A percentile compares a stretch with the other conserved stretches of the same genome.
phyloP scores from a whole-genome alignment of 2,888 invertebrate species.

The Apamea crenata region DNA sequence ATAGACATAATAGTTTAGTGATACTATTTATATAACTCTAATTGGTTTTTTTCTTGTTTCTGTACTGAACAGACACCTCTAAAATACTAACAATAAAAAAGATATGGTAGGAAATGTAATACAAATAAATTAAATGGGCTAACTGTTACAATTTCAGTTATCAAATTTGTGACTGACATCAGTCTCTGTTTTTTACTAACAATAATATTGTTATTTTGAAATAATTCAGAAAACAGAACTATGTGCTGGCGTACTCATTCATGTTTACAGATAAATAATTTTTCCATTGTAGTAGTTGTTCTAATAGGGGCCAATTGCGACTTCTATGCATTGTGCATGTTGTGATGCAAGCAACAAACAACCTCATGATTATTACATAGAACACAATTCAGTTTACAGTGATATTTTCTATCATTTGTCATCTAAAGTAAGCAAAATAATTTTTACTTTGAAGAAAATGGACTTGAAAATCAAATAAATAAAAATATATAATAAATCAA shows the following conservation, averaged over 20 bases:
- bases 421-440: not conserved
- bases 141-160: not conserved
- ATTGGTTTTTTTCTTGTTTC: not conserved
- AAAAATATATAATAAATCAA: too few species aligned
- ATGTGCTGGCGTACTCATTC: slow-evolving; percentile 30
- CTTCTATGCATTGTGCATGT: slow-evolving; percentile 8
- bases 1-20: not conserved
- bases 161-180: not conserved
- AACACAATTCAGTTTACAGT: not conserved
- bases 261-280: not conserved
- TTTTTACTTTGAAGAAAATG: not conserved
- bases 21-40: not conserved
- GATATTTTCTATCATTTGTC: slow-evolving; percentile 7
- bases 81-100: slow-evolving; percentile 7
- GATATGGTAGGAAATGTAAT: not conserved
- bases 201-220: slow-evolving; percentile 7
- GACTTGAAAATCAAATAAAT: not conserved
- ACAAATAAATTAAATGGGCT: slow-evolving; percentile 2
- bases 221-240: not conserved
- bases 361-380: not conserved
- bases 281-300: not conserved
- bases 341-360: slow-evolving; percentile 10
- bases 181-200: slow-evolving; percentile 7
- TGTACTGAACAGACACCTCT: not conserved
- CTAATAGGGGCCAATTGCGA: slow-evolving; percentile 26